phyloP scores from a whole-genome alignment of 2,888 invertebrate species.

The Beris morrisii region DNA sequence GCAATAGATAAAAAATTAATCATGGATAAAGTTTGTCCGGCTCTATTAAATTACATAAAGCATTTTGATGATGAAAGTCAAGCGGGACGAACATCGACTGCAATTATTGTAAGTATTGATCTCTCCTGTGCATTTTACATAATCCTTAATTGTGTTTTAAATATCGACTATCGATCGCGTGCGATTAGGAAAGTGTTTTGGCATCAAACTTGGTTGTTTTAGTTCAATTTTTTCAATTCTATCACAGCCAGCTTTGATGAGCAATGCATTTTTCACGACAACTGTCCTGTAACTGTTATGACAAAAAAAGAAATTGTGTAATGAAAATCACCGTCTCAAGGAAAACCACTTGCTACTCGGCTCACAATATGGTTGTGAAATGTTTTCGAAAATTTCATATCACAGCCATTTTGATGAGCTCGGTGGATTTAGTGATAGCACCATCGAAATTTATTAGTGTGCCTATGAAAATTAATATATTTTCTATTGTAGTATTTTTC shows the following conservation, averaged over 20 bases:
- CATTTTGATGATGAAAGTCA: conserved; percentile 18
- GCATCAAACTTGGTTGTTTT: conserved; percentile 56
- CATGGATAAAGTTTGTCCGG: conserved; percentile 34
- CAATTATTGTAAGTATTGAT: conserved; percentile 32
- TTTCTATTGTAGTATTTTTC: neutral
- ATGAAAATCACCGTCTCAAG: neutral
- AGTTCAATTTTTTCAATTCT: conserved; percentile 49
- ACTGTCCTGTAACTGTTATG: neutral
- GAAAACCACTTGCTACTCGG: conserved; percentile 47
- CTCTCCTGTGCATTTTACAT: no score
- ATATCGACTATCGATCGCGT: no score
- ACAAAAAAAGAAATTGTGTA: no score
- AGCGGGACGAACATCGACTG: conserved; percentile 25
- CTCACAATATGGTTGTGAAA: conserved; percentile 57
- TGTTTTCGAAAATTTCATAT: conserved; percentile 51
- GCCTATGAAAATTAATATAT: neutral
- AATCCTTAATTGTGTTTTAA: no score
- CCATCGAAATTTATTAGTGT: neutral
- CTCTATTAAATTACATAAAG: conserved; percentile 29
- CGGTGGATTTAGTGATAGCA: conserved; percentile 39
- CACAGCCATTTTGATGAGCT: conserved; percentile 58
- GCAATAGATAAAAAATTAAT: conserved; percentile 34
- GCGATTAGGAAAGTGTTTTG: conserved; percentile 40
- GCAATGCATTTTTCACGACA: conserved; percentile 48
- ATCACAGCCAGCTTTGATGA: conserved; percentile 58